Conservation (phyloP, 2,797 vertebrate genomes). For the Danio kyathit region DNA sequence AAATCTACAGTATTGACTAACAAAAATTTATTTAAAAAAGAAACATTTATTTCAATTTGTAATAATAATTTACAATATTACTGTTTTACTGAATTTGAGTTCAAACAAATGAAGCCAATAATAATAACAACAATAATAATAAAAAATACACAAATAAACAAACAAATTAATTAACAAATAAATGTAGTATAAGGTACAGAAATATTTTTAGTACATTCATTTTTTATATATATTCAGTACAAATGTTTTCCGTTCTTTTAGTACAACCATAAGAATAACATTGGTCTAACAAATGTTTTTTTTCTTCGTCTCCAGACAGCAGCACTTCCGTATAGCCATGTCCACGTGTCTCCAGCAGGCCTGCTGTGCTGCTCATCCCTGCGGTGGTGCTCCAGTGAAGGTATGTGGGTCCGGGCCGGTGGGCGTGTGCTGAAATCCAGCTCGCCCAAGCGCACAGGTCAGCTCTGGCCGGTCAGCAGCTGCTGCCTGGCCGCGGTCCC, state of each 20-base stretch:
- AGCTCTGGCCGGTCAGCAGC: constrained; percentile 96
- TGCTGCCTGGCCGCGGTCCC: constrained; percentile 95
- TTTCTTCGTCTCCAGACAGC: neutral
- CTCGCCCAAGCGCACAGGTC: constrained; percentile 75
- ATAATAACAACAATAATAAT: too few relatives aligned
- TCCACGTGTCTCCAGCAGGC: constrained; percentile 8
- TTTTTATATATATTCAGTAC: constrained; percentile 4
- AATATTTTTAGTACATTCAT: neutral
- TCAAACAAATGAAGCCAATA: too few relatives aligned
- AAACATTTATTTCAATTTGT: too few relatives aligned
- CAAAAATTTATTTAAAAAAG: too few relatives aligned
- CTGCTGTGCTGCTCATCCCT: constrained; percentile 27
- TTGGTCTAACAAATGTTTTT: neutral
- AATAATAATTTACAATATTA: too few relatives aligned
- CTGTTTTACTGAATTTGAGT: too few relatives aligned
- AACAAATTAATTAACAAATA: too few relatives aligned
- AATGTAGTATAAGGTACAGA: too few relatives aligned
- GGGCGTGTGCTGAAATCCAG: constrained; percentile 52
- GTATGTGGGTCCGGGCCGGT: constrained; percentile 54
- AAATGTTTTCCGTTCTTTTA: too few relatives aligned
- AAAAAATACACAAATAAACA: too few relatives aligned
- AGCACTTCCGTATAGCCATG: neutral
- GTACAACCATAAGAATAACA: too few relatives aligned
- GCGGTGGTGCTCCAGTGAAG: constrained; percentile 39
- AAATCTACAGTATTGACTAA: too few relatives aligned